Evolutionary conservation across 2,797 vertebrate genomes (phyloP).

Genomic region (Siniperca obscura): DNA sequence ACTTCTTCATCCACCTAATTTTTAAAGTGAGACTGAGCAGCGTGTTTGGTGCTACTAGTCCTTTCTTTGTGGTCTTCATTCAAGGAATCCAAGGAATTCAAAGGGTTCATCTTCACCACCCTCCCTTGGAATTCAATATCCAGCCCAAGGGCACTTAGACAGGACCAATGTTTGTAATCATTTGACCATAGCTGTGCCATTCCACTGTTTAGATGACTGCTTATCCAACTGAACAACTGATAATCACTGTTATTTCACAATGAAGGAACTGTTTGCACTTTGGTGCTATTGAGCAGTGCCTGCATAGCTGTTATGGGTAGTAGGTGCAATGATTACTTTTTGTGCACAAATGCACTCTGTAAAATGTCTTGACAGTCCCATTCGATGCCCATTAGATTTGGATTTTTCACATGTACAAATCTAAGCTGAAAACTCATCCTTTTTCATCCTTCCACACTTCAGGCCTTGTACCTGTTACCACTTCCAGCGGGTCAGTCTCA

Average conservation of each 20-base stretch:
- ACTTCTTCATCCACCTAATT: slow-evolving; percentile 17
- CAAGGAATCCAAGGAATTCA: neutral
- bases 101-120: neutral
- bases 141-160: neutral
- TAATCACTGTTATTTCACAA: neutral
- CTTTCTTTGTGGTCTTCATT: neutral
- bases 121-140: slow-evolving; percentile 11
- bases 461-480: too few relatives aligned
- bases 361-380: too few relatives aligned
- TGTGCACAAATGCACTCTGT: too few relatives aligned
- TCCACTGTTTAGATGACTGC: neutral
- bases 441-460: too few relatives aligned
- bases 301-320: neutral
- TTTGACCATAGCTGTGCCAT: neutral
- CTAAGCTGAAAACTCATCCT: too few relatives aligned
- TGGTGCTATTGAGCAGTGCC: neutral
- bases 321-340: too few relatives aligned
- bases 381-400: too few relatives aligned
- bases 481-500: too few relatives aligned
- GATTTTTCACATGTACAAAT: too few relatives aligned
- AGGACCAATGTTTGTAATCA: slow-evolving; percentile 2
- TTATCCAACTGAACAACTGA: neutral
- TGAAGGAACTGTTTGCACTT: neutral
- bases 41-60: neutral
- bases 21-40: slow-evolving; percentile 1